Base-by-base conservation (phyloP, 2,888 invertebrate species). In the Didymodactylos carnosus region DNA sequence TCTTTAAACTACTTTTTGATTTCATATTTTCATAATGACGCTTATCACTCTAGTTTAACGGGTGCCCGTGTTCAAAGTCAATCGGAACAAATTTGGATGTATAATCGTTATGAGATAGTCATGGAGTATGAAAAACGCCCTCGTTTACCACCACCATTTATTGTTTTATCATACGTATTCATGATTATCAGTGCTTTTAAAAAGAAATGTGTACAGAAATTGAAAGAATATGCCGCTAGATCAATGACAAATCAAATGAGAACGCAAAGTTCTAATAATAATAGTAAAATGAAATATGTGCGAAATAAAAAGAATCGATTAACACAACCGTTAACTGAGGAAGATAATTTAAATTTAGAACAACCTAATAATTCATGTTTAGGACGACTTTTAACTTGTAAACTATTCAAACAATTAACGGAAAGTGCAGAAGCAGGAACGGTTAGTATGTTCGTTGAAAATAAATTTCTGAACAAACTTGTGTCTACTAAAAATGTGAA, bases 51-150 rank as follows among this genome's bases (percentile, higher is more conserved):
- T 49, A 73, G 73, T 39, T 53, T 70, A 39, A 73, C 73, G 14
- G 70, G 70, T 43, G 71, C 71, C 14, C 51, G 70, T 41, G 73
- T 73, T 23, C 53, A 71, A 35, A 70, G 70, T n/a, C 53, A 71
- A 62, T 73, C 73, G 40, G 73, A 73, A 25, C 73, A 73, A 73
- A 73, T 73, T 43, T 73, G 73, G 73, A 73, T 73, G 73, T 73
- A 70, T 46, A 53, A 73, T 46, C 39, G 73, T 16, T 73, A 73
- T 71, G 73, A 73, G 62, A 73, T 73, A 27, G 71, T 73, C 2
- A 71, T 73, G 19, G 73, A 73, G 27, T 73, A 73, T 71, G 73
- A 51, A 41, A 70, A 71, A 62, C 70, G 71, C 13, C 70, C 70
- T 29, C 70, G 71, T 62, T 40, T 73, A n/a, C 73, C 73, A 43